Evolutionary conservation across 1,140 invertebrate genomes (phyloP).

Genomic region (Zaprionus nigranus): DNA sequence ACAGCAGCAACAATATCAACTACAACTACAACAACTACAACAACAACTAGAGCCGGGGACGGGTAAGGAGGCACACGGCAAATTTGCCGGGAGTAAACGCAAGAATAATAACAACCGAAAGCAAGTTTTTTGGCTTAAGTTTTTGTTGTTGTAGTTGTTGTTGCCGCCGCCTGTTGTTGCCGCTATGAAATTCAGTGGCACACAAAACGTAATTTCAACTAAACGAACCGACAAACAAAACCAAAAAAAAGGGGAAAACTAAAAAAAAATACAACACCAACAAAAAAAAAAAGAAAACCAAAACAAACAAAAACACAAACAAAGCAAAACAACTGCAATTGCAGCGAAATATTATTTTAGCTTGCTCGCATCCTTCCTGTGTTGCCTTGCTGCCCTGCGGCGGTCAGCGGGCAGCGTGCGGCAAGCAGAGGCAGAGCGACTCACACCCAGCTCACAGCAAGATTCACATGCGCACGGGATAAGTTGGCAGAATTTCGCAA

Average conservation of each 20-base stretch:
- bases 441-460: conserved; percentile 10
- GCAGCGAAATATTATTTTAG: conserved; percentile 81
- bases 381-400: conserved; percentile 50
- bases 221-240: conserved; percentile 82
- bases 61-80: conserved; percentile 68
- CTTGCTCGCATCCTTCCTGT: conserved; percentile 80
- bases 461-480: conserved; percentile 70
- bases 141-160: conserved; percentile 30
- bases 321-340: conserved; percentile 55
- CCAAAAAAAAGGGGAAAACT: conserved; percentile 53
- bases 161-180: conserved; percentile 15
- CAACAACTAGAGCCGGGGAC: neutral
- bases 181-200: conserved; percentile 81
- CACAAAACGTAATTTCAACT: conserved; percentile 82
- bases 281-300: conserved; percentile 22
- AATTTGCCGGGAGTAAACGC: conserved; percentile 80
- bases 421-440: neutral
- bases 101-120: conserved; percentile 82
- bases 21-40: conserved; percentile 20
- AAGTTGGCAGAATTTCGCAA: conserved; percentile 80
- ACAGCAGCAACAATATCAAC: conserved; percentile 55
- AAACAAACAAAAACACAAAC: conserved; percentile 42
- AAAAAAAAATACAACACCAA: conserved; percentile 25
- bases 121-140: conserved; percentile 78
- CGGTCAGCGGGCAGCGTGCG: conserved; percentile 38